Base-by-base conservation (phyloP, 1,140 invertebrate species). In the Drosophila novamexicana region DNA sequence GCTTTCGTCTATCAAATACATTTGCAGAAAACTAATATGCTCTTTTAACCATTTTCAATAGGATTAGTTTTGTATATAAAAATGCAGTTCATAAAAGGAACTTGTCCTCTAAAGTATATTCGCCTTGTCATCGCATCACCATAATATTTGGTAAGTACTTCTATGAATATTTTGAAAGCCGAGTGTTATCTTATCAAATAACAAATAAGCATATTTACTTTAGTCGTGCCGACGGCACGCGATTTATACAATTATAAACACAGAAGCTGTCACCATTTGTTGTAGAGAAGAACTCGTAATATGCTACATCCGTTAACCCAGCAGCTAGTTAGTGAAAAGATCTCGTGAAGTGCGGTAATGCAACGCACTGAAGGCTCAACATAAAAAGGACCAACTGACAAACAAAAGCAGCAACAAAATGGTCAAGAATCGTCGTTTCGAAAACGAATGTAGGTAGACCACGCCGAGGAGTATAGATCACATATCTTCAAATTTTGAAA, bases 391-490 rank as follows among this genome's bases (percentile, higher is more conserved):
- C 2, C 8, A 36, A 49, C n/a, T 34, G 29, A 2, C 14, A 62
- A 49, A 4, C 32, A 47, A 2, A 32, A 56, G 36, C 12, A 45
- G 2, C 8, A 14, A 8, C 9, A 72, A 66, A 9, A 76, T 76
- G 74, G 62, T 61, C 45, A 65, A 76, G 9, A 76, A 76, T 76
- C 68, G 74, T 9, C 68, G 74, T 16, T 72, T 47, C 7, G 68
- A 72, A 16, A 18, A 62, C 10, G 57, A 76, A 56, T 53, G 74
- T 76, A 45, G n/a, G 73, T 67, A n/a, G n/a, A 12, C 16, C 2
- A 16, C n/a, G 29, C n/a, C 1, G 1, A 5, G 34, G 7, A 6
- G 1, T 6, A 10, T 16, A 37, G 10, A n/a, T 8, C n/a, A 3
- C 1, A 53, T 3, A 52, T 2, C 6, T 18, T 29, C 5, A 5